A percentile compares a stretch with the other conserved stretches of the same genome.
phyloP scores from a whole-genome alignment of 2,888 invertebrate species.

The Gandaritis pyraliata region DNA sequence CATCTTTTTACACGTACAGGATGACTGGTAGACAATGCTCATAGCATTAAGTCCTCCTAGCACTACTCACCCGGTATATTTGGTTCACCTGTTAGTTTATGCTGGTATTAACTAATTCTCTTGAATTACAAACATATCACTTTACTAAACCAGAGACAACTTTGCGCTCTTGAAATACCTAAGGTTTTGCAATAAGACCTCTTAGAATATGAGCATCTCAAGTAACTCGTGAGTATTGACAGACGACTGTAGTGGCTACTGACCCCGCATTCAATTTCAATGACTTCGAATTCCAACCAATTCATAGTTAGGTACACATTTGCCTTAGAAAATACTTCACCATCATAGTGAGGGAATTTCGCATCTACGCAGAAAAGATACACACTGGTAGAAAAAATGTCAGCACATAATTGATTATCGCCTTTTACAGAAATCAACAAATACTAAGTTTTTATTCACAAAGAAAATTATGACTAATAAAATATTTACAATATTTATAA shows the following conservation, averaged over 20 bases:
- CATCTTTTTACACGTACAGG: too few species aligned
- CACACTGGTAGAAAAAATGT: slow-evolving; percentile 43
- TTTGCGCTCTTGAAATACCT: slow-evolving; percentile 4
- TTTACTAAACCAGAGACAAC: slow-evolving; percentile 7
- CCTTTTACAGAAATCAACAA: slow-evolving; percentile 49
- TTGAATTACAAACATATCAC: slow-evolving; percentile 9
- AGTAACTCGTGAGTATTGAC: neutral
- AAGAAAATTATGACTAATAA: too few species aligned
- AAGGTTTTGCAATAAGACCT: slow-evolving; percentile 12
- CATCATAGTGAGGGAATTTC: slow-evolving; percentile 1
- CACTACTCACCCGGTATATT: neutral
- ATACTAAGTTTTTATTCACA: too few species aligned
- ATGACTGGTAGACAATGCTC: too few species aligned
- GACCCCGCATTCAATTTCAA: neutral
- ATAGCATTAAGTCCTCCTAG: too few species aligned
- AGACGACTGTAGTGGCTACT: neutral
- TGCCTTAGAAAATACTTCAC: too few species aligned
- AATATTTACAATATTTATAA: too few species aligned
- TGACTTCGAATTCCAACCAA: too few species aligned
- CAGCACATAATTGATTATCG: slow-evolving; percentile 49
- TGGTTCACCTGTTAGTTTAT: neutral
- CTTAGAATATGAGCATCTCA: slow-evolving; percentile 8
- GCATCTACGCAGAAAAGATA: neutral
- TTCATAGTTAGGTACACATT: too few species aligned
- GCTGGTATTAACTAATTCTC: neutral